Base-by-base conservation (phyloP, 2,888 invertebrate genomes). In the Dorcus parallelipipedus region DNA sequence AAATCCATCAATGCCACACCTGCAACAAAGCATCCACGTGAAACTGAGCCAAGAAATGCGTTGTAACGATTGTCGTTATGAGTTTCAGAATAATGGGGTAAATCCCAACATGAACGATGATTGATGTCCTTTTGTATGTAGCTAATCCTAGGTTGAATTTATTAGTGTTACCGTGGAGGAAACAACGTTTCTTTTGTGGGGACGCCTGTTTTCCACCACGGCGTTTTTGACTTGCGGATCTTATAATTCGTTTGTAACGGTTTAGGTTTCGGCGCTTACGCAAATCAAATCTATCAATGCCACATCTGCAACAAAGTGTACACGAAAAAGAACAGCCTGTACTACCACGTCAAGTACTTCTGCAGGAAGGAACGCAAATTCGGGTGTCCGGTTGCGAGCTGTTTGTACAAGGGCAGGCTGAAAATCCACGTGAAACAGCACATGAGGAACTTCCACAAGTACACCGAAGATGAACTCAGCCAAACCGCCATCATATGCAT, bases 321-420 rank as follows among this genome's bases (percentile, higher is more conserved):
- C 50, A 68, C 58, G 48, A 64, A 57, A 45, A 57, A 54, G 10
- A 56, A 59, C 10, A 56, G 58, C 42, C 51, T 68, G 20, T 54
- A 52, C 41, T 48, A 39, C 7, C 72, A 72, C 55, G 59, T 63
- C 50, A 68, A 56, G 38, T 70, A 65, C 49, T 65, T 66, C 23
- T 72, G 72, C 49, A 67, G 70, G 26, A 68, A 68, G 45, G 67
- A 68, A 50, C 69, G 71, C 6, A 63, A 68, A 49, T 72, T 71
- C 57, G 9, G 49, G n/a, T 71, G 71, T 42, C 62, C 66, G 2
- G 26, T 64, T 6, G 23, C 58, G 5, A 60, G 60, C 7, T 71
- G 71, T 52, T 23, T 40, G 6, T 68, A 67, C 49, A 67, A 59
- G 50, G 64, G 67, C 7, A 63, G 63, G 40, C 61, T 66, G 3